Conservation (phyloP, 1,140 invertebrate genomes). For the Habropoda laboriosa region DNA sequence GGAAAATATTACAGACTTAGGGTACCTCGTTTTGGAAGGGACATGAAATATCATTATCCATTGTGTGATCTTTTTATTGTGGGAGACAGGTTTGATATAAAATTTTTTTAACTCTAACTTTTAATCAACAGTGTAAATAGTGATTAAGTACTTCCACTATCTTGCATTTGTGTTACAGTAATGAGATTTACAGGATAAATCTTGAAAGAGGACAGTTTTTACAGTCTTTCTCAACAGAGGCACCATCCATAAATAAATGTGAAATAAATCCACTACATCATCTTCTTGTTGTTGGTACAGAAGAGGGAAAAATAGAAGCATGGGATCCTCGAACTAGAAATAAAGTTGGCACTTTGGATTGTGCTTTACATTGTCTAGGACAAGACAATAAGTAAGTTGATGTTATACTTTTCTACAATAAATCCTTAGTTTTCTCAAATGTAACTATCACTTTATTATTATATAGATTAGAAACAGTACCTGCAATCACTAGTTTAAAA, state of each 20-base stretch:
- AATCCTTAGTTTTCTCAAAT: not conserved
- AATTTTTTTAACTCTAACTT: slow-evolving; percentile 61
- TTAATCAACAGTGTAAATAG: slow-evolving; percentile 85
- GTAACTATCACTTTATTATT: slow-evolving; percentile 1
- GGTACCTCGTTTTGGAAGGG: slow-evolving; percentile 97
- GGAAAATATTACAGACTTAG: slow-evolving; percentile 95
- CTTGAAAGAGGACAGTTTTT: slow-evolving; percentile 97
- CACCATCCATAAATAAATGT: slow-evolving; percentile 92
- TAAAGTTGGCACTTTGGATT: slow-evolving; percentile 92
- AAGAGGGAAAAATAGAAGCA: slow-evolving; percentile 95
- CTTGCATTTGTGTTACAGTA: slow-evolving; percentile 80
- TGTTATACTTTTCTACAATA: not conserved
- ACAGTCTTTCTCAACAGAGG: slow-evolving; percentile 89
- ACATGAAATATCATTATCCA: slow-evolving; percentile 95
- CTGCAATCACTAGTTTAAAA: slow-evolving; percentile 90
- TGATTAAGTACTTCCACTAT: slow-evolving; percentile 22
- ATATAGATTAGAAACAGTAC: slow-evolving; percentile 78
- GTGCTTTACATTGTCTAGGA: slow-evolving; percentile 88
- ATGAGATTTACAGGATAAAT: slow-evolving; percentile 97
- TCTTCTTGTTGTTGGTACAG: slow-evolving; percentile 93
- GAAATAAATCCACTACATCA: slow-evolving; percentile 95
- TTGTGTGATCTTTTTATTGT: slow-evolving; percentile 96
- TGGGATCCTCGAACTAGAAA: slow-evolving; percentile 95
- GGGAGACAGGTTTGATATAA: slow-evolving; percentile 85
- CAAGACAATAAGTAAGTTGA: slow-evolving; percentile 83